Evolutionary conservation across 2,888 invertebrate species (phyloP).

Genomic region (Gerris lacustris): DNA sequence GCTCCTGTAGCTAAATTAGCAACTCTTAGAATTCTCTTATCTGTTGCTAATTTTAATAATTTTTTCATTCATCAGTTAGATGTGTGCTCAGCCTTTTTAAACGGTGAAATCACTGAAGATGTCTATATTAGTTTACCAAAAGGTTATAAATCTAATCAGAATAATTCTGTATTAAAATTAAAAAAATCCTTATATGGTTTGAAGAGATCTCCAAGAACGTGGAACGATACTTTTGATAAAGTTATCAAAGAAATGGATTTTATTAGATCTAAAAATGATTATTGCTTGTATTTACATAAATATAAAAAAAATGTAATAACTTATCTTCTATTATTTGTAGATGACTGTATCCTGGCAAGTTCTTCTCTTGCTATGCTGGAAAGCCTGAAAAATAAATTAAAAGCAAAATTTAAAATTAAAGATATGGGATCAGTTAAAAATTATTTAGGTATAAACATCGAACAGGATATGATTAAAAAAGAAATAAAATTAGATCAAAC

Average conservation of each 20-base stretch:
- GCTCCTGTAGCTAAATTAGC: neutral
- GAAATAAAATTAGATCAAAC: neutral
- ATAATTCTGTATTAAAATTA: neutral
- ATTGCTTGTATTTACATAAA: neutral
- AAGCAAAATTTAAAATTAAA: neutral
- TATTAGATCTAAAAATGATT: neutral
- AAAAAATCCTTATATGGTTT: neutral
- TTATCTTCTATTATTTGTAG: neutral
- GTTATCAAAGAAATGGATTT: neutral
- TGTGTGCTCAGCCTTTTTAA: neutral
- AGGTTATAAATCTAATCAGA: neutral
- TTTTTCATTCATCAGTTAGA: neutral
- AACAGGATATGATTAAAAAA: neutral
- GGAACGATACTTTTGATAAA: neutral
- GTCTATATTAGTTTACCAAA: neutral
- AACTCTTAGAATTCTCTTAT: neutral
- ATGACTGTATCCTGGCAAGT: neutral
- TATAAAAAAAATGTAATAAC: neutral
- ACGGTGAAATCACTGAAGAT: neutral
- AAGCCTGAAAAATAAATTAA: neutral
- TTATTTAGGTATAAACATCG: neutral
- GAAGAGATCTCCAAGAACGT: neutral
- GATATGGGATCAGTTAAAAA: neutral
- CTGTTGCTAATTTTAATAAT: neutral
- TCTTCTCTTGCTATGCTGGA: neutral